phyloP scores from a whole-genome alignment of 1,140 invertebrate species.

The Hydropsyche tenuis region DNA sequence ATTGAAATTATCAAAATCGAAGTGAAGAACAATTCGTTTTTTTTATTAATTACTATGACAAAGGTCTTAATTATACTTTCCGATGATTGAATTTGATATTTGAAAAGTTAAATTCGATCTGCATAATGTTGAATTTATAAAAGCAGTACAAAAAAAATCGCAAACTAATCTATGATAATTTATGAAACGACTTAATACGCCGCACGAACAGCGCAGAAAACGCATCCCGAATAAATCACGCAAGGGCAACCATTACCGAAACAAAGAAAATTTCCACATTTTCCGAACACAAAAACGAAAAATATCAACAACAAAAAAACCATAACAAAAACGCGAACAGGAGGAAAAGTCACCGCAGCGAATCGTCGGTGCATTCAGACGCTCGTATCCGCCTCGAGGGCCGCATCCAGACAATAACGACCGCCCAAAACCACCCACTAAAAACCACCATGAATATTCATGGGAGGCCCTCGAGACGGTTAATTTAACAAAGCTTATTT shows the following conservation, averaged over 20 bases:
- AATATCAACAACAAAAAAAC: neutral
- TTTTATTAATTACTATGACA: too few species aligned
- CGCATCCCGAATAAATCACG: too few species aligned
- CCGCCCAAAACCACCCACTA: neutral
- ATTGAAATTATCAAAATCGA: too few species aligned
- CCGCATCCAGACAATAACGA: conserved; percentile 25
- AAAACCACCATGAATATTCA: conserved; percentile 46
- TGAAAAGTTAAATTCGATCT: neutral
- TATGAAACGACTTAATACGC: too few species aligned
- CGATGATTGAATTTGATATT: too few species aligned
- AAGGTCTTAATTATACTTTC: too few species aligned
- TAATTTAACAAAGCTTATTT: conserved; percentile 50
- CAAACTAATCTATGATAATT: too few species aligned
- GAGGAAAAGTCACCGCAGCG: conserved; percentile 20
- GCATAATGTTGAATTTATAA: neutral
- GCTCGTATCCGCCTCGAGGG: neutral
- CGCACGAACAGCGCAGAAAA: too few species aligned
- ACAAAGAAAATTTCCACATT: neutral
- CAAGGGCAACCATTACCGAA: too few species aligned
- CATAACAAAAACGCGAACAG: neutral
- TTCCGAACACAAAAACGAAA: neutral
- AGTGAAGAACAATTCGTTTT: too few species aligned
- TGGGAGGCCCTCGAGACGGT: conserved; percentile 43
- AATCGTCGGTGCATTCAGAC: conserved; percentile 27
- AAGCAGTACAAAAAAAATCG: too few species aligned